Base-by-base conservation (phyloP, 2,113 vertebrate genomes). In the Dicerorhinus sumatrensis region DNA sequence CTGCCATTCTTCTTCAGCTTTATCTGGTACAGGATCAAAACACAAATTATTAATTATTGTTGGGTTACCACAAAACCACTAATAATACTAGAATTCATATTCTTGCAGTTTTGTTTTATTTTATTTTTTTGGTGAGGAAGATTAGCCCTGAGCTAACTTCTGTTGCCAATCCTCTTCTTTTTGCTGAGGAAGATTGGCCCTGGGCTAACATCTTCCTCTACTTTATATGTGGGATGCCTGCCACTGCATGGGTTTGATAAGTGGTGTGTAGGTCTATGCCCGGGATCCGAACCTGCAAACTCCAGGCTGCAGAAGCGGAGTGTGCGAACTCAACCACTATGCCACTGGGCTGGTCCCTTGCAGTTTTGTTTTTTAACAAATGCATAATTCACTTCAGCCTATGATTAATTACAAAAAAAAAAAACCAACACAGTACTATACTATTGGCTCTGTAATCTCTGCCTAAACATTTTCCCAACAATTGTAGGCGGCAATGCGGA, bases 401-500 rank as follows among this genome's bases (percentile, higher is more conserved):
- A 1, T 90, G 92, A 89, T 83, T 31, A 80, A 67, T 48, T 48
- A 62, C 18, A 33, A 46, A 62, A 56, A 90, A 60, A 18, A 27
- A 46, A 39, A n/a, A 11, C 2, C 25, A 7, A 48, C 63, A 23
- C 3, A 67, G 6, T 72, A 7, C 65, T 62, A 0, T 73, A 51
- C 58, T 39, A 0, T 9, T 39, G 51, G 31, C n/a, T 23, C 62
- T 92, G 6, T 70, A 82, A 80, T 82, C 73, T 91, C 89, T 42
- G 42, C 62, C 46, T 79, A 91, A 48, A 31, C 16, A 39, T 94
- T 81, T 80, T 18, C 76, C 42, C 82, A 58, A 70, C 86, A 16
- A 46, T 84, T 31, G 69, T 81, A 83, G 82, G 77, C 72, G 54
- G 29, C 63, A 11, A 16, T 88, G 82, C 97, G 93, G 97, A 97